Base-by-base conservation (phyloP, 2,888 invertebrate species). In the Phyllotreta striolata region DNA sequence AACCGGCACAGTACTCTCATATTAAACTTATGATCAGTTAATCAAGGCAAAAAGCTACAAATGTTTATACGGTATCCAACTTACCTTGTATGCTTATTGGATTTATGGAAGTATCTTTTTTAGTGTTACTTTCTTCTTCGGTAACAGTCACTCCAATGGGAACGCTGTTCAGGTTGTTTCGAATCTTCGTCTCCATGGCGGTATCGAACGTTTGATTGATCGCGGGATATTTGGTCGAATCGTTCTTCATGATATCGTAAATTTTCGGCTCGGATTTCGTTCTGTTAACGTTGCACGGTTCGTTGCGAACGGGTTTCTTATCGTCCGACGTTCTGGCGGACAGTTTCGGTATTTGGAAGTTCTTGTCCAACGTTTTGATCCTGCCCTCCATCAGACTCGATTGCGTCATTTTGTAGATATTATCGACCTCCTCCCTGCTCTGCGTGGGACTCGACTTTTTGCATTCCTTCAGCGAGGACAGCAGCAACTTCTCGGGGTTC, bases 331-430 rank as follows among this genome's bases (percentile, higher is more conserved):
- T 79, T 9, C 76, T 63, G 5, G 89, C 89, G 0, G 90, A 90
- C 64, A 93, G 79, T 81, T 93, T 94, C 0, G 93, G 93, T 74
- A 94, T 94, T 83, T 94, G 94, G 82, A 93, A 94, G 76, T 92
- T 93, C 62, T 90, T 90, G 61, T 89, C 89, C 73, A 93, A 90
- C 7, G 91, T 89, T 75, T 92, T 93, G 73, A 91, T 91, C 60
- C 91, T 83, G 7, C 91, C 73, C 74, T 92, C 92, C 74, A 91
- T 87, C 49, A 87, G 82, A 70, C 88, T 84, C 58, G 87, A 87
- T 34, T 84, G 82, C 3, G 83, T 72, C 13, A 85, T 80, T 76
- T 92, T 91, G 74, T 86, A 88, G 41, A 87, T 81, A 59, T 88
- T 88, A 56, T 89, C 89, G 34, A 85, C 83, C 59, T 90, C 90